A percentile compares a stretch with the other conserved stretches of the same genome.
phyloP scores from a whole-genome alignment of 2,888 invertebrate genomes.

The Cosmopolites sordidus region DNA sequence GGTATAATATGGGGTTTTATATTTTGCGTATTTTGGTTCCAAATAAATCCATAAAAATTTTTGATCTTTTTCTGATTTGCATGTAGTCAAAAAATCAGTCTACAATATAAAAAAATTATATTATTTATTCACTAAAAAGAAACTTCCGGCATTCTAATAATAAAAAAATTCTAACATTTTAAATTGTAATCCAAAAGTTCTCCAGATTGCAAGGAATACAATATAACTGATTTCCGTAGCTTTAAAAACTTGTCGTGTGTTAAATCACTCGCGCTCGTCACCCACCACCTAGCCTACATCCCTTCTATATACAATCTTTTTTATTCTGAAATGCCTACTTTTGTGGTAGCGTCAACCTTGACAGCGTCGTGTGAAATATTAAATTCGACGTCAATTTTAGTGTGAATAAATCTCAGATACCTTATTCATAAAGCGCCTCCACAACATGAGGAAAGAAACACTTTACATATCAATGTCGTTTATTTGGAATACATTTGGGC shows the following conservation, averaged over 20 bases:
- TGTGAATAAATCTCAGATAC: conserved; percentile 7
- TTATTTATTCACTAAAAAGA: too few relatives aligned
- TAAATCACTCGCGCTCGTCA: neutral
- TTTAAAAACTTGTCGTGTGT: neutral
- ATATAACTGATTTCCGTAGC: neutral
- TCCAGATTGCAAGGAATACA: too few relatives aligned
- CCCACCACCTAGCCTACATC: neutral
- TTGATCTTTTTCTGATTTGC: too few relatives aligned
- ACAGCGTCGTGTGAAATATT: conserved; percentile 8
- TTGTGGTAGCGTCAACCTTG: conserved; percentile 3
- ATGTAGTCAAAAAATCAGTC: too few relatives aligned
- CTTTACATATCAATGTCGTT: conserved; percentile 10
- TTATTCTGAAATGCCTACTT: neutral
- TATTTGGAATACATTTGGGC: conserved; percentile 7
- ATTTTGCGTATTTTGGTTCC: too few relatives aligned
- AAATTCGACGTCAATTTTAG: conserved; percentile 8
- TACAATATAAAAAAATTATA: too few relatives aligned
- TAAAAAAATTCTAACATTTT: too few relatives aligned
- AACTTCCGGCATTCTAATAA: too few relatives aligned
- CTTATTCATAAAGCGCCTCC: conserved; percentile 3
- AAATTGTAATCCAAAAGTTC: too few relatives aligned
- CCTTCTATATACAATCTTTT: neutral
- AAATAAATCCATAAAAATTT: too few relatives aligned
- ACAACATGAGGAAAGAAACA: conserved; percentile 4
- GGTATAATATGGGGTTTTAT: too few relatives aligned